Evolutionary conservation across 2,888 invertebrate genomes (phyloP), one percentile per base, ranked within the genome.

Genomic region (Ganaspis brasiliensis): DNA sequence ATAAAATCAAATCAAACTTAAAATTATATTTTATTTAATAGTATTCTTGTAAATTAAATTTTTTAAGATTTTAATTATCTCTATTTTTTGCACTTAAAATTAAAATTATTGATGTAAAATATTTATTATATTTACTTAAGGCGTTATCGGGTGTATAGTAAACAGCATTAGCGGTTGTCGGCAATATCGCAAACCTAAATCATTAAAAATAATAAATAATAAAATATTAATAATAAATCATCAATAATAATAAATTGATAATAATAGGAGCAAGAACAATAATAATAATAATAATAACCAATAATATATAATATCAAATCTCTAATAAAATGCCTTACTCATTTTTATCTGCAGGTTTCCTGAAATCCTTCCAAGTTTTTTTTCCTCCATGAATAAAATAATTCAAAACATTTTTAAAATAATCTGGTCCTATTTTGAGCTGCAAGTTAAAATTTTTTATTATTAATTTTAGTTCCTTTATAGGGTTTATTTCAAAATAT

Each of bases 341-440:
- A 1, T 35, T 16, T 55, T 74, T 76, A 35, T 79, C 70, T 31
- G 31, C 16, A 16, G 76, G 61, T 14, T 73, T 55, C 31, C 24
- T 57, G 4, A 76, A 49, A 10, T 56, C 49, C 24, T 26, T 49
- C 21, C 45, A 75, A 19, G 31, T n/a, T n/a, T 75, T 14, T 45
- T 74, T 40, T 56, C 63, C 75, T 0, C 35, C 57, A n/a, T 52
- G 72, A 10, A 72, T 31, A n/a, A 73, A 37, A 6, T 35, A 9
- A 55, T 61, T 76, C 9, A 76, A 40, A 4, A 63, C 70, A 35
- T 81, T 82, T 45, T 81, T 78, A 14, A 77, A 80, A 21, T 81
- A 82, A 72, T 76, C 74, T 10, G 70, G 26, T 16, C 76, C 75
- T 1, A 84, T 24, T 5, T 52, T 40, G 16, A 84, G 49, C 80